Percentiles rank a stretch among this genome's conserved stretches.
Conservation (phyloP, 2,113 vertebrate genomes). For the Pteropus alecto region DNA sequence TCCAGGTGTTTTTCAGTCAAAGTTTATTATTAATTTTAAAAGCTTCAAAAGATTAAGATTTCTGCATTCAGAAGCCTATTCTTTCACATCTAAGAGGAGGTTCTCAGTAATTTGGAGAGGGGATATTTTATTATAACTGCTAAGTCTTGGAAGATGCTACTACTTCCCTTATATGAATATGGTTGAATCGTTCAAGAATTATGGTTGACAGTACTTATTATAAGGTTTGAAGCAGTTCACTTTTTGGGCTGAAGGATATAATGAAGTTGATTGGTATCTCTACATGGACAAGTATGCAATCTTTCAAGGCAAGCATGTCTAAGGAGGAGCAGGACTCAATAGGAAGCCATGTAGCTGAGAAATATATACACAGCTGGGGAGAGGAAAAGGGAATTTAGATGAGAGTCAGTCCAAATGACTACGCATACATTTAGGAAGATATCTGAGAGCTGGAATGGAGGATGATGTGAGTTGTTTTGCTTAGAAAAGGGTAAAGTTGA, state of each 20-base stretch:
- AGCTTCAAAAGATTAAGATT: background rate
- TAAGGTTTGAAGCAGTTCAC: background rate
- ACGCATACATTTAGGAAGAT: background rate
- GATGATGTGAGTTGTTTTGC: background rate
- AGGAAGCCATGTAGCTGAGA: background rate
- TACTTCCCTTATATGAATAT: background rate
- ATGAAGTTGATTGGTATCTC: constrained; percentile 27
- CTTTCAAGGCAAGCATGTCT: background rate
- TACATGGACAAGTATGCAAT: background rate
- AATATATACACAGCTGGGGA: background rate
- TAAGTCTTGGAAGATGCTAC: background rate
- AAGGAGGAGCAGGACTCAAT: background rate
- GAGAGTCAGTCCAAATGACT: background rate
- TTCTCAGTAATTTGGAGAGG: background rate
- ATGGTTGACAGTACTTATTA: background rate
- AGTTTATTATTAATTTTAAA: constrained; percentile 18
- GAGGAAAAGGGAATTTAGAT: background rate
- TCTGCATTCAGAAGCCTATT: constrained; percentile 1
- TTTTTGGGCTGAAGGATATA: background rate
- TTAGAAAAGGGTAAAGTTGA: background rate
- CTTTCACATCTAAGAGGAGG: background rate
- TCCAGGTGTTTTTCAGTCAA: background rate
- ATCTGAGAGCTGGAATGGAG: background rate
- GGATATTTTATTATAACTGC: background rate
- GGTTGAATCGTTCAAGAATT: background rate